These are phyloP conservation scores for Myxocyprinus asiaticus DNA, from an alignment of 2,113 vertebrate genomes.

Conservation along the genomic window DNA sequence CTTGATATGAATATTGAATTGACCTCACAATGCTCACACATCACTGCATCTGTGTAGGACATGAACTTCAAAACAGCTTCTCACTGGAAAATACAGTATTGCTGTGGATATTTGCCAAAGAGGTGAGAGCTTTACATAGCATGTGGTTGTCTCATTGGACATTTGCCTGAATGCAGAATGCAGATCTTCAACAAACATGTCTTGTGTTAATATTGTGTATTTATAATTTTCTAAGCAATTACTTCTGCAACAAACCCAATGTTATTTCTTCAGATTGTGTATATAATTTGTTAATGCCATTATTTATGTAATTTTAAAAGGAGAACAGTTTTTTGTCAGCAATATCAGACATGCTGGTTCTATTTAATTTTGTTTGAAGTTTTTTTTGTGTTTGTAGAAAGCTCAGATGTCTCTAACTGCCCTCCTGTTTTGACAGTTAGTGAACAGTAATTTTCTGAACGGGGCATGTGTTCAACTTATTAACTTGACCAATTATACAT, in stretches of 20 bases:
- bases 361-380: conserved; percentile 28
- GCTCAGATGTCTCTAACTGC: conserved; percentile 36
- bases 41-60: background rate
- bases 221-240: too few species aligned
- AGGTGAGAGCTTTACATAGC: background rate
- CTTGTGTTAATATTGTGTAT: too few species aligned
- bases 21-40: background rate
- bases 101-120: background rate
- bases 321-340: too few species aligned
- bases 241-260: too few species aligned
- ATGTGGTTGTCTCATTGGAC: too few species aligned
- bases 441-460: conserved; percentile 8
- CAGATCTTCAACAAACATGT: background rate
- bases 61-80: background rate
- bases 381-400: conserved; percentile 33
- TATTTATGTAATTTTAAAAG: too few species aligned
- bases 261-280: too few species aligned
- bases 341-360: background rate
- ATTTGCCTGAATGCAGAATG: conserved; percentile 11
- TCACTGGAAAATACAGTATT: conserved; percentile 9
- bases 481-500: conserved; percentile 36
- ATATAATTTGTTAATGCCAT: too few species aligned
- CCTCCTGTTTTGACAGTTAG: background rate
- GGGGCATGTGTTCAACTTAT: conserved; percentile 27
- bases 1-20: background rate